Conservation (phyloP, 2,888 invertebrate genomes). For the Drosophila ochracea region DNA sequence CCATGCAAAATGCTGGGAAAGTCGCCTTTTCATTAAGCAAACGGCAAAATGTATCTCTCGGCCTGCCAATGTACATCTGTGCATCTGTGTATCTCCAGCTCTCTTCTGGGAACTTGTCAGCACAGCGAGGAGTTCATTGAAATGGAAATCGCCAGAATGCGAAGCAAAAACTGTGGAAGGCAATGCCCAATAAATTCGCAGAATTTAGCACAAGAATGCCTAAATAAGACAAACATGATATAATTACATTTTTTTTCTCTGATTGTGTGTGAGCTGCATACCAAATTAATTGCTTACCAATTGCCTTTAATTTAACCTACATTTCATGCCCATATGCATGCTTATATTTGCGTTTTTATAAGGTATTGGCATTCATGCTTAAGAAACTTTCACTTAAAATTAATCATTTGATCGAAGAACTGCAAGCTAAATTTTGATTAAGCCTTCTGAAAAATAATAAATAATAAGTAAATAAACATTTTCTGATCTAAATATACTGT, state of each 20-base stretch:
- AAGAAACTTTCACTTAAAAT: background rate
- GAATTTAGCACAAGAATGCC: slow-evolving; percentile 54
- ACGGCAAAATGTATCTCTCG: slow-evolving; percentile 31
- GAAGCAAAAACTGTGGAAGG: background rate
- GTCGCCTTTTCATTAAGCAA: slow-evolving; percentile 73
- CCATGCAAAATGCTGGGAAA: slow-evolving; percentile 70
- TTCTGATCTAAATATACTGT: background rate
- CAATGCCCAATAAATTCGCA: slow-evolving; percentile 25
- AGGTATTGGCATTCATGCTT: background rate
- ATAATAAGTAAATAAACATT: background rate
- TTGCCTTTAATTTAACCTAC: slow-evolving; percentile 49
- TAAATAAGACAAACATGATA: slow-evolving; percentile 44
- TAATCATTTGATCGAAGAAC: background rate
- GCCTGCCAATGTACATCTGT: slow-evolving; percentile 14
- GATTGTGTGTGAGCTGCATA: slow-evolving; percentile 24
- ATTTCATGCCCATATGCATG: background rate
- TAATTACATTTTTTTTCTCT: slow-evolving; percentile 37
- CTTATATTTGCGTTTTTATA: background rate
- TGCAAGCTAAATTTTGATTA: background rate
- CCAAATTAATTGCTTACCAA: slow-evolving; percentile 48
- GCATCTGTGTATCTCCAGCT: background rate
- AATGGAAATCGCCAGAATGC: slow-evolving; percentile 25
- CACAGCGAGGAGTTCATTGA: slow-evolving; percentile 11
- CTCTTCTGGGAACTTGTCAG: slow-evolving; percentile 34
- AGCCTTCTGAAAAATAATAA: background rate